phyloP scores from a whole-genome alignment of 1,140 invertebrate species.

The Odontomachus brunneus region DNA sequence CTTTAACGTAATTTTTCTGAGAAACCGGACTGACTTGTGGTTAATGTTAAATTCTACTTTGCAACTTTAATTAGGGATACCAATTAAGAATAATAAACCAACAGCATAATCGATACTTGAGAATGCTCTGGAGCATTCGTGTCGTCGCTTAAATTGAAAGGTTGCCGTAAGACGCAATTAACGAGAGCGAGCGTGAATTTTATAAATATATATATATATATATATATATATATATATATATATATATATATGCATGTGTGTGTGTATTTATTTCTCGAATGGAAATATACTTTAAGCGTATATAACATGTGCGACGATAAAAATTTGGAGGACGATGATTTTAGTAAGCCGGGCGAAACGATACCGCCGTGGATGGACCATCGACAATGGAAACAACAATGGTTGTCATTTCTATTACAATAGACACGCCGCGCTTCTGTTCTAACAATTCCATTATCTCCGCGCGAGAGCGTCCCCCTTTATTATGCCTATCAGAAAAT shows the following conservation, averaged over 20 bases:
- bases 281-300: slow-evolving; percentile 1
- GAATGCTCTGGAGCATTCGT: neutral
- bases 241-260: too few species aligned
- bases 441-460: slow-evolving; percentile 63
- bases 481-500: slow-evolving; percentile 62
- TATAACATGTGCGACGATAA: slow-evolving; percentile 4
- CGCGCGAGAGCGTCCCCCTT: slow-evolving; percentile 52
- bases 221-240: too few species aligned
- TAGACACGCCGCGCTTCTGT: slow-evolving; percentile 57
- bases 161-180: neutral
- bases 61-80: too few species aligned
- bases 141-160: neutral
- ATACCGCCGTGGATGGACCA: slow-evolving; percentile 32
- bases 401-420: slow-evolving; percentile 59
- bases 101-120: slow-evolving; percentile 1
- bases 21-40: too few species aligned
- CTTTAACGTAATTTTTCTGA: too few species aligned
- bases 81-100: slow-evolving; percentile 19
- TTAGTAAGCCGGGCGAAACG: slow-evolving; percentile 48
- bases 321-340: slow-evolving; percentile 36
- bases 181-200: neutral
- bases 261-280: neutral
- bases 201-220: too few species aligned
- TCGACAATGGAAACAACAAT: slow-evolving; percentile 60
- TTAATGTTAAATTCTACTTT: too few species aligned